phyloP scores from a whole-genome alignment of 2,113 vertebrate genomes.

The Pampusana beccarii region DNA sequence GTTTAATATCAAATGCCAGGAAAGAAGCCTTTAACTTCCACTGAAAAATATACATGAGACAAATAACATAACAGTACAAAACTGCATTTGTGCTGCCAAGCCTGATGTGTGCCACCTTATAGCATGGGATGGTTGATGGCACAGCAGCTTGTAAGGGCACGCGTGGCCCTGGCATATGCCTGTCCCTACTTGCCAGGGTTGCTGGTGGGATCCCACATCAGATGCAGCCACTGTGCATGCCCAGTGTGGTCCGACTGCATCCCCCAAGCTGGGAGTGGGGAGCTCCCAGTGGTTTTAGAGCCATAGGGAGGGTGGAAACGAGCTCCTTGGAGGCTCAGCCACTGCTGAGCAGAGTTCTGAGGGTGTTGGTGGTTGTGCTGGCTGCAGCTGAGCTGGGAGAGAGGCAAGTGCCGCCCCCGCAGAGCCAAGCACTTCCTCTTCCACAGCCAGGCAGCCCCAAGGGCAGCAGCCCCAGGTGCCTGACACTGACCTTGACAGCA shows the following conservation, averaged over 20 bases:
- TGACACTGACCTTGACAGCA: not conserved
- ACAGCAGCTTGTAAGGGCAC: accelerated
- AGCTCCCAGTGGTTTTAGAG: not conserved
- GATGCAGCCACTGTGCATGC: not conserved
- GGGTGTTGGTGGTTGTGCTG: accelerated
- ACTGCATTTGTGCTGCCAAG: not conserved
- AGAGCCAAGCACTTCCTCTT: not conserved
- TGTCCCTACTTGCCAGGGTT: not conserved
- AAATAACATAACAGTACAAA: not conserved
- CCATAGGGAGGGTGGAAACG: not conserved
- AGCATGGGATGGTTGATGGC: not conserved
- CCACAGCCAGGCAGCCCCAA: not conserved
- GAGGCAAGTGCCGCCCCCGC: accelerated
- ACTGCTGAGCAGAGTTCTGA: not conserved
- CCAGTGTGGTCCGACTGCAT: accelerated
- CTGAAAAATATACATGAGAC: not conserved
- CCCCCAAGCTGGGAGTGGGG: not conserved
- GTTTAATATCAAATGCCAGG: not conserved
- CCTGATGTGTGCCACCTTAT: not conserved
- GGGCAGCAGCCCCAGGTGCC: not conserved
- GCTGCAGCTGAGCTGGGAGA: not conserved
- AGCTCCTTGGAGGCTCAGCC: not conserved
- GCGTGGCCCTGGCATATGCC: not conserved
- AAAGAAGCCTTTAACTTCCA: not conserved
- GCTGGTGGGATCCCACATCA: not conserved